Base-by-base conservation (phyloP, 2,797 vertebrate species). In the Thripadectes ignobilis region DNA sequence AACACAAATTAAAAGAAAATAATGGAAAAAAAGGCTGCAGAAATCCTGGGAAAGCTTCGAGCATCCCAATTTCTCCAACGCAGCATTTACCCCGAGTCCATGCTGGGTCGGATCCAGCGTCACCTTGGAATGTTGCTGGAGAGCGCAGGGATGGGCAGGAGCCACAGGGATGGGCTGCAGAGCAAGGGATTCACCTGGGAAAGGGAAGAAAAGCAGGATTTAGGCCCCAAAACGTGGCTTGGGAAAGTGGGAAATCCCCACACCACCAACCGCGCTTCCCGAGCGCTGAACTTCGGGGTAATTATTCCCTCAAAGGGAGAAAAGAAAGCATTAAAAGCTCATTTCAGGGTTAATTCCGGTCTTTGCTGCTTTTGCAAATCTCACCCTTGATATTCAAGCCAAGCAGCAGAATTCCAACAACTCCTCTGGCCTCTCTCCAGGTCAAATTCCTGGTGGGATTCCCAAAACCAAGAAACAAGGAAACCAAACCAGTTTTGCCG, bases 401-500 rank as follows among this genome's bases (percentile, higher is more conserved):
- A 12, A 65, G 67, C 52, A 19, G 69, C 0, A 0, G 68, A 18
- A 36, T 7, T 22, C 23, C 65, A 57, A 32, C 61, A 57, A 32
- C 61, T 81, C 84, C 49, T 10, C 67, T 69, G 89, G 75, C 85
- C 16, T 32, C 75, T 51, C 78, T 73, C 82, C 30, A 21, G 72
- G 48, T 38, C 75, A 85, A 83, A 83, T 32, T 94, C 85, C 89
- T n/a, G 5, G 41, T 3, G 91, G 94, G 65, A 88, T 88, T 81
- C 91, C 82, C 65, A 41, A 92, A 63, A 36, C 75, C 78, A 20
- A 63, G 51, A 74, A 84, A 84, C 39, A 41, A 67, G 87, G 96
- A 85, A 92, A 91, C 59, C 41, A 30, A 93, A 91, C 85, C 84
- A 85, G 93, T 93, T 95, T 91, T 82, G 45, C 91, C 48, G 8